A percentile compares a stretch with the other conserved stretches of the same genome.
Conservation (phyloP, 2,797 vertebrate genomes). For the Ctenosaura bakeri region DNA sequence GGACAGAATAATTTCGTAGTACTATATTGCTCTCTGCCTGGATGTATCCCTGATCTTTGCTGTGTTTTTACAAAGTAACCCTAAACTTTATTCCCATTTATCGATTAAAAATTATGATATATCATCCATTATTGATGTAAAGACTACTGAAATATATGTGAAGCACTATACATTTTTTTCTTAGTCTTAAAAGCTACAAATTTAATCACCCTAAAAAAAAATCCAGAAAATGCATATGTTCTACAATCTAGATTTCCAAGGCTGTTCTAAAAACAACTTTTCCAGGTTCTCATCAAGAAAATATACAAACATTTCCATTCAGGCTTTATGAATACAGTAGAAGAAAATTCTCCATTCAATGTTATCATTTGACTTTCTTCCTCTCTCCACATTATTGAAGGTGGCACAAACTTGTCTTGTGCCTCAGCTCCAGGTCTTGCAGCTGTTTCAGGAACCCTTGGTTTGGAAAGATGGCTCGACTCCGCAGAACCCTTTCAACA, state of each 20-base stretch:
- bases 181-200: not conserved
- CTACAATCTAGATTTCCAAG: not conserved
- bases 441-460: constrained; percentile 78
- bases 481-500: constrained; percentile 59
- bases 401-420: not conserved
- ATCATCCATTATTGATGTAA: not conserved
- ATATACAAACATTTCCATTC: not conserved
- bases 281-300: not conserved
- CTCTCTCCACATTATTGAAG: constrained; percentile 15
- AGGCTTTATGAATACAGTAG: not conserved
- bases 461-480: constrained; percentile 76
- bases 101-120: not conserved
- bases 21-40: not conserved
- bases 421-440: constrained; percentile 62
- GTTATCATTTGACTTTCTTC: not conserved
- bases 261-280: not conserved
- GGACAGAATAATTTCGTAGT: not conserved
- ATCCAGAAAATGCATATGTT: not conserved
- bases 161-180: not conserved
- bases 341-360: not conserved
- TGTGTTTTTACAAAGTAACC: not conserved
- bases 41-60: not conserved
- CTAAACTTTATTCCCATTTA: not conserved
- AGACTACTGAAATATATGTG: not conserved
- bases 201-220: not conserved